These are phyloP conservation scores for Nerophis lumbriciformis DNA, from an alignment of 2,113 vertebrate genomes.

Conservation along the genomic window DNA sequence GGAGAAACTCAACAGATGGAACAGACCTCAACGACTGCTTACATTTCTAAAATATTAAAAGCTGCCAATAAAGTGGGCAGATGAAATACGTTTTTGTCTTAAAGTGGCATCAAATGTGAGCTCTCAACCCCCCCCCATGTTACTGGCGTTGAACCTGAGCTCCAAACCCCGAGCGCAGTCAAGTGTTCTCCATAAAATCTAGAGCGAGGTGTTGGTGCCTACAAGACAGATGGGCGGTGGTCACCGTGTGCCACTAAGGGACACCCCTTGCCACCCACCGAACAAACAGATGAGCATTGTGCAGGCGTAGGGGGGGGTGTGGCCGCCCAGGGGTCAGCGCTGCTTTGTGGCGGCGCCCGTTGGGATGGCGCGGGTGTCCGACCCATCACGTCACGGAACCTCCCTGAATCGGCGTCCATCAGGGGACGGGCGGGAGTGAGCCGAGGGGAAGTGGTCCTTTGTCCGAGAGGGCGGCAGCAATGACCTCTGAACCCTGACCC, in stretches of 20 bases:
- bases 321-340: conserved; percentile 40
- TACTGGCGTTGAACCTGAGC: conserved; percentile 40
- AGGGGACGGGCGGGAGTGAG: conserved; percentile 54
- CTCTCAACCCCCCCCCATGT: background rate
- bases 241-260: conserved; percentile 29
- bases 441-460: conserved; percentile 68
- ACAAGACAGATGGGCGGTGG: conserved; percentile 64
- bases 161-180: conserved; percentile 13
- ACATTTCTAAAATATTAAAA: background rate
- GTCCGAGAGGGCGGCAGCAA: conserved; percentile 71
- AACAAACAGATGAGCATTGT: conserved; percentile 53
- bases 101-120: too few species aligned
- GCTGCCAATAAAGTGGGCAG: background rate
- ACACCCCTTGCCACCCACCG: conserved; percentile 38
- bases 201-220: conserved; percentile 43
- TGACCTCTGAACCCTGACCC: conserved; percentile 74
- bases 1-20: background rate
- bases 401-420: conserved; percentile 53
- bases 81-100: too few species aligned
- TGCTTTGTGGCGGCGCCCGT: conserved; percentile 40
- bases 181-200: conserved; percentile 6
- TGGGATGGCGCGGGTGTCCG: conserved; percentile 43
- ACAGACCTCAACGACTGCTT: background rate
- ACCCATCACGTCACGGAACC: conserved; percentile 32
- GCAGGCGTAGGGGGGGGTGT: conserved; percentile 4